Evolutionary conservation across 2,113 vertebrate species (phyloP).

Genomic region (Poecile atricapillus): DNA sequence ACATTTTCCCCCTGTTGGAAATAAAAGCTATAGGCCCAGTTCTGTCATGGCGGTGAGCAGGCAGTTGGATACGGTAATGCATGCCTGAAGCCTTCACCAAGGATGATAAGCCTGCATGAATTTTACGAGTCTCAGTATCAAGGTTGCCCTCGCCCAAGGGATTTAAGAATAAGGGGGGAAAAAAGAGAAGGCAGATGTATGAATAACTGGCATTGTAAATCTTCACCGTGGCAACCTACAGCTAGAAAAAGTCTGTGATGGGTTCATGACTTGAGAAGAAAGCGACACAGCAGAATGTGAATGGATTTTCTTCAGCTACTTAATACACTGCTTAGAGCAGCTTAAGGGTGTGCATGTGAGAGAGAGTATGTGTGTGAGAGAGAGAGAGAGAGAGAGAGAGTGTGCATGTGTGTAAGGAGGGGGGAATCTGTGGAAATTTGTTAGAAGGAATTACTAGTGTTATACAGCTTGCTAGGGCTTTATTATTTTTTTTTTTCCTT

Average conservation of each 20-base stretch:
- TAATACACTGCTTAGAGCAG: conserved; percentile 94
- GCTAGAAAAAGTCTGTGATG: conserved; percentile 86
- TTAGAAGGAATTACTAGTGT: conserved; percentile 88
- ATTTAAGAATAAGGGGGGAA: conserved; percentile 80
- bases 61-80: conserved; percentile 78
- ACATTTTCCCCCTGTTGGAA: conserved; percentile 38
- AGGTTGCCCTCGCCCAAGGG: conserved; percentile 84
- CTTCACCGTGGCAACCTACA: conserved; percentile 90
- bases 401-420: conserved; percentile 49
- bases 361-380: conserved; percentile 44
- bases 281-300: conserved; percentile 82
- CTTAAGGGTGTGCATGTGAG: conserved; percentile 77
- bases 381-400: not conserved
- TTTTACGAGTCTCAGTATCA: conserved; percentile 88
- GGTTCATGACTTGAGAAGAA: conserved; percentile 86
- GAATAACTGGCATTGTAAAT: conserved; percentile 91
- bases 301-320: conserved; percentile 87
- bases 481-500: not conserved
- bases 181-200: conserved; percentile 83
- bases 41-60: conserved; percentile 76
- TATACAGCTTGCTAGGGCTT: conserved; percentile 75
- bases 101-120: conserved; percentile 89
- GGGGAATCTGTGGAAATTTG: conserved; percentile 76
- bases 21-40: conserved; percentile 74
- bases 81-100: conserved; percentile 84